phyloP scores from a whole-genome alignment of 2,113 vertebrate species.

The Myocastor coypus region DNA sequence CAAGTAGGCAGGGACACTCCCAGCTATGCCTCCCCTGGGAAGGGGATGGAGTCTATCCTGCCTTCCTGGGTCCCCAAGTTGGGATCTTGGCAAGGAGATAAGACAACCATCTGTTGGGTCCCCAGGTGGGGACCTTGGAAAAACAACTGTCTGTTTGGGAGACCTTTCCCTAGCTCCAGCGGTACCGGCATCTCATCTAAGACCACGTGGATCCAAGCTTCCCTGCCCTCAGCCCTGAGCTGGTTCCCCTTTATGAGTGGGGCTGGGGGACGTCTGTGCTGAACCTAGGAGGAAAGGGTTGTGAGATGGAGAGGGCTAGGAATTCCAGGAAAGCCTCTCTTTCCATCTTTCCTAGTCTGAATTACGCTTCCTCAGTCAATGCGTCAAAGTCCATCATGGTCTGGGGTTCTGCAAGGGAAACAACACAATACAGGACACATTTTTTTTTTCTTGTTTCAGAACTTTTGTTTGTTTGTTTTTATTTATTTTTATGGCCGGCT shows the following conservation, averaged over 20 bases:
- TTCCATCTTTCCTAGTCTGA: background rate
- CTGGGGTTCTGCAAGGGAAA: too few species aligned
- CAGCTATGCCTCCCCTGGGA: background rate
- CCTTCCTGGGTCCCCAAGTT: background rate
- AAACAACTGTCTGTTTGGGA: background rate
- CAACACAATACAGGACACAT: too few species aligned
- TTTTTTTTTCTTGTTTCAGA: too few species aligned
- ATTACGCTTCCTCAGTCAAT: too few species aligned
- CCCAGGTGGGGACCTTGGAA: too few species aligned
- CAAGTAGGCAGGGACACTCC: background rate
- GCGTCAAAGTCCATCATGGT: too few species aligned
- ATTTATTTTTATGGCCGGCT: too few species aligned
- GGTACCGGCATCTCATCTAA: background rate
- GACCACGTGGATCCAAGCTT: too few species aligned
- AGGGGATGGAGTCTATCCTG: background rate
- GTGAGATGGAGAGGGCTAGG: rapidly evolving
- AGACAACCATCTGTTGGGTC: background rate
- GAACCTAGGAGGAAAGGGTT: rapidly evolving
- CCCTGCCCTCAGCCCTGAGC: background rate
- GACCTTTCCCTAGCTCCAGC: background rate
- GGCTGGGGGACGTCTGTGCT: too few species aligned
- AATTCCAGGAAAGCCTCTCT: background rate
- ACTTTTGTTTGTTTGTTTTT: too few species aligned
- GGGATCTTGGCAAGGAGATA: too few species aligned
- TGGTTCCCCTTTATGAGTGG: rapidly evolving